A percentile compares a stretch with the other conserved stretches of the same genome.
Conservation (phyloP, 2,888 invertebrate species). For the Chymomyza fuscimana region DNA sequence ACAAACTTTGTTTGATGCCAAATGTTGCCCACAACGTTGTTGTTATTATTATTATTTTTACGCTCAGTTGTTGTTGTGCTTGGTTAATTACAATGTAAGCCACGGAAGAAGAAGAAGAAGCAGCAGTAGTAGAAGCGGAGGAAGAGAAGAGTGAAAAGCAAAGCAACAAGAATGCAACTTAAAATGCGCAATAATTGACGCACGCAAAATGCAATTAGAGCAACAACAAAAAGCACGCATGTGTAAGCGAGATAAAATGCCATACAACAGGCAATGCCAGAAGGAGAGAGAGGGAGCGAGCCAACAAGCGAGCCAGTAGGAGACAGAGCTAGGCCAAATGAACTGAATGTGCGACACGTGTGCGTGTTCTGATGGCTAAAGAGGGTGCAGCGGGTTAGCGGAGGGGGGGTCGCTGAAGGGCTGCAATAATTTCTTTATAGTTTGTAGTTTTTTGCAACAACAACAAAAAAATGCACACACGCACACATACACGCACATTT, state of each 20-base stretch:
- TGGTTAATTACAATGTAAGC: slow-evolving; percentile 2
- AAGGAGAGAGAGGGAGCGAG: slow-evolving; percentile 6
- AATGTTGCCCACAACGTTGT: too few relatives aligned
- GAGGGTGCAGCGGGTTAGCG: neutral
- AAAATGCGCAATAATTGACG: slow-evolving; percentile 72
- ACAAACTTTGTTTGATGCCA: too few relatives aligned
- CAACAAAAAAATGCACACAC: slow-evolving; percentile 45
- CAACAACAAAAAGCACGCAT: neutral
- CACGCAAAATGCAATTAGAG: slow-evolving; percentile 67
- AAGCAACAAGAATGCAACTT: slow-evolving; percentile 52
- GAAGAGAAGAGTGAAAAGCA: neutral
- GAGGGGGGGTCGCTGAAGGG: neutral
- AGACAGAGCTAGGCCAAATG: neutral
- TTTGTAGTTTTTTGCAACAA: slow-evolving; percentile 53
- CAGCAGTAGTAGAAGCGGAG: slow-evolving; percentile 11
- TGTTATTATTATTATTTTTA: neutral
- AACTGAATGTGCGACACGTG: slow-evolving; percentile 34
- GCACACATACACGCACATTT: slow-evolving; percentile 35
- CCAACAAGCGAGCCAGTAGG: slow-evolving; percentile 12
- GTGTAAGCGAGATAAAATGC: slow-evolving; percentile 36
- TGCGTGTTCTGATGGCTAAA: slow-evolving; percentile 23
- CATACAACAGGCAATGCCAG: neutral
- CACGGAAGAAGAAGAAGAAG: slow-evolving; percentile 12
- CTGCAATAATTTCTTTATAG: slow-evolving; percentile 66
- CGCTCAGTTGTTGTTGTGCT: neutral